Base-by-base conservation (phyloP, 2,113 vertebrate genomes). In the Ornithorhynchus anatinus region DNA sequence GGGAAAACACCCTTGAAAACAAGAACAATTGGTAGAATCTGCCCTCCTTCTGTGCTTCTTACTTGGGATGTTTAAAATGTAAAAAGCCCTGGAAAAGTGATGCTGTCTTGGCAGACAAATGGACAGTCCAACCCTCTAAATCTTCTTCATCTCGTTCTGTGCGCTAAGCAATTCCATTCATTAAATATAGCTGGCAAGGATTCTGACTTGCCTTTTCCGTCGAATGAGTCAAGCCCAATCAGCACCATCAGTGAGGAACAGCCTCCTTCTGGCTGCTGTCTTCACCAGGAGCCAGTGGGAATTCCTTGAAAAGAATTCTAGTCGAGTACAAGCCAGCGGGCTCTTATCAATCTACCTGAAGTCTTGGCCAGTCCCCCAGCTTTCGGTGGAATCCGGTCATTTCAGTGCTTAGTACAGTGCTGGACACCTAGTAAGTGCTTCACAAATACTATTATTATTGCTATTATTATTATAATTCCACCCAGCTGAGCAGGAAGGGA, bases 311-410 rank as follows among this genome's bases (percentile, higher is more conserved):
- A 40, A 4, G 19, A 11, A 22, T 7, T n/a, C 4, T 23, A 14
- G n/a, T 23, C 25, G 44, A 12, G 20, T 14, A 1, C 25, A 22
- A 35, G 36, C 25, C 8, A 11, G 20, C 37, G 22, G 22, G 2
- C 19, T 16, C 8, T 45, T 43, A 29, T 27, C 16, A 11, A 11
- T 19, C 7, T 10, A 7, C 43, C 5, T 17, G 12, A 14, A 17
- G 8, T 8, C 23, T 20, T 63, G 14, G 3, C 27, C 16, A 5
- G n/a, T 47, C 44, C 43, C 20, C 32, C 38, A 32, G n/a, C n/a
- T 65, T 40, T 58, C 70, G 36, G 31, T n/a, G n/a, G 37, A 42
- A 15, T 73, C 69, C 66, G 11, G n/a, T n/a, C n/a, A n/a, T n/a
- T n/a, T n/a, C n/a, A n/a, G n/a, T n/a, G n/a, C n/a, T n/a, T n/a